Conservation (phyloP, 2,888 invertebrate genomes). For the Ramazzottius varieornatus region DNA sequence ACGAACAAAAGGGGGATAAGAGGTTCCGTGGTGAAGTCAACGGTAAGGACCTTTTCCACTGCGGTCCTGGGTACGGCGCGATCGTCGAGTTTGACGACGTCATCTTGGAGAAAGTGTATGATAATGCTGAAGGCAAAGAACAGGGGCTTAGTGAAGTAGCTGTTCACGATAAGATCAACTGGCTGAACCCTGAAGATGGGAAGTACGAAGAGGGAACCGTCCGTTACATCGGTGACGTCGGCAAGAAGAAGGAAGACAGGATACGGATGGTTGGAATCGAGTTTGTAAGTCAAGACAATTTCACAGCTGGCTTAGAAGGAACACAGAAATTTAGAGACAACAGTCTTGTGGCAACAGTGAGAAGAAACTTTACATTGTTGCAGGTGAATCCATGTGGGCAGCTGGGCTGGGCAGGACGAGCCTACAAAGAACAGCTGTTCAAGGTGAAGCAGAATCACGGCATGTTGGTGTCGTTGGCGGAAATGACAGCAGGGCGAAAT, state of each 20-base stretch:
- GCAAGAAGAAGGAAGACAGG: too few species aligned
- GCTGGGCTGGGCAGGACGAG: background rate
- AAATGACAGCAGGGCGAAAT: too few species aligned
- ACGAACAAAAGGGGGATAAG: background rate
- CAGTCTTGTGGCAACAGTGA: too few species aligned
- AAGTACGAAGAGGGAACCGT: background rate
- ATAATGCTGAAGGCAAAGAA: background rate
- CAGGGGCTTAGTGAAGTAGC: background rate
- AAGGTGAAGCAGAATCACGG: background rate
- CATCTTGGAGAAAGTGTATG: background rate
- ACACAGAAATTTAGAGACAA: too few species aligned
- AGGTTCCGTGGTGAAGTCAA: background rate
- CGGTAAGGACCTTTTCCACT: background rate
- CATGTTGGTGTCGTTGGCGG: background rate
- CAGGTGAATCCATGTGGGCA: background rate
- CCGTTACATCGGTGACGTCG: background rate
- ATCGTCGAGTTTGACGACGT: background rate
- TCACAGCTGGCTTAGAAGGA: too few species aligned
- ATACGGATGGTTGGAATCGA: too few species aligned
- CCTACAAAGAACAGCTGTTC: background rate
- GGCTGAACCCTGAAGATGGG: background rate
- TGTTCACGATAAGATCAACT: background rate
- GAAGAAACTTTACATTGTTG: too few species aligned
- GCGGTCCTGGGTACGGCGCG: background rate
- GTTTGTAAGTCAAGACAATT: too few species aligned